These are phyloP conservation scores for Nebria brevicollis DNA, from an alignment of 2,888 invertebrate species.

Conservation along the genomic window DNA sequence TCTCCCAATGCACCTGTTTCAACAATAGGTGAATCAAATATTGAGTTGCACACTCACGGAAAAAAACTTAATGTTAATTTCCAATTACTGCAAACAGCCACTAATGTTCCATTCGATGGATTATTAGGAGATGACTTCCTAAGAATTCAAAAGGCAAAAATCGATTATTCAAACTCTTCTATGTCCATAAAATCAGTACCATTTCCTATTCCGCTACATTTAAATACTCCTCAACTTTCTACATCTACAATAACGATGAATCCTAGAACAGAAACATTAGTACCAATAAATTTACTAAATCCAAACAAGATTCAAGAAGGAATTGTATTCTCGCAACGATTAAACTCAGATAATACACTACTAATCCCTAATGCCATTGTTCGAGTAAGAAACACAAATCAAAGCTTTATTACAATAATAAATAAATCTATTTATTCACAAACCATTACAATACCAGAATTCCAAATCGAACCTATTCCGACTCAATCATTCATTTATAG, in stretches of 20 bases:
- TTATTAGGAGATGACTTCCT: constrained; percentile 7
- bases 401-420: constrained; percentile 10
- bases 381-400: neutral
- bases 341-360: neutral
- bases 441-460: neutral
- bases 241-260: neutral
- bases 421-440: neutral
- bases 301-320: constrained; percentile 3
- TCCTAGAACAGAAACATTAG: constrained; percentile 2
- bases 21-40: constrained; percentile 3
- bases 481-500: neutral
- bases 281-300: constrained; percentile 6
- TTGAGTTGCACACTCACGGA: neutral
- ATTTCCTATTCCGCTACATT: too few relatives aligned
- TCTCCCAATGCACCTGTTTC: neutral
- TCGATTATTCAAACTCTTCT: too few relatives aligned
- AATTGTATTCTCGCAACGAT: neutral
- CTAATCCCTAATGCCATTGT: neutral
- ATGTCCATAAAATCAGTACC: too few relatives aligned
- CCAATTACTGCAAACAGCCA: too few relatives aligned
- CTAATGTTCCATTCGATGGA: constrained; percentile 11
- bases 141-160: neutral
- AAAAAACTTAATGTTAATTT: too few relatives aligned
- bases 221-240: neutral
- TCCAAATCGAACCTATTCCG: neutral